A percentile compares a stretch with the other conserved stretches of the same genome.
Conservation (phyloP, 2,888 invertebrate genomes). For the Phyto melanocephala region DNA sequence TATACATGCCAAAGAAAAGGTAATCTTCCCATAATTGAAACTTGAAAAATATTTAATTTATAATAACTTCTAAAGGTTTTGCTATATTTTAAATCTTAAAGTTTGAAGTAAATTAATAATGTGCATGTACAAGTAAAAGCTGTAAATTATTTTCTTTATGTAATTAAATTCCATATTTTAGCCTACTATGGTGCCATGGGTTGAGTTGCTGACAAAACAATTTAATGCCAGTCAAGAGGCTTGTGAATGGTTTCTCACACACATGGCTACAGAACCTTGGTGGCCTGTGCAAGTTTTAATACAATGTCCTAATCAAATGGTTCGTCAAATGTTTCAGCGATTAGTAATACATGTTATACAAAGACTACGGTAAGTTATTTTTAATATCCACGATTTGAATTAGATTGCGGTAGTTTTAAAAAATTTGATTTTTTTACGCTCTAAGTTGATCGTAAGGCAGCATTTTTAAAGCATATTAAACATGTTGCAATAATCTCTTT, state of each 20-base stretch:
- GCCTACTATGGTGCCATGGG: conserved; percentile 98
- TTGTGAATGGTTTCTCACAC: conserved; percentile 94
- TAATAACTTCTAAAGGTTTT: neutral
- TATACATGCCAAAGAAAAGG: conserved; percentile 98
- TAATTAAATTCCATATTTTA: conserved; percentile 77
- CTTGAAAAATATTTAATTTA: conserved; percentile 12
- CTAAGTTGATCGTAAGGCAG: too few relatives aligned
- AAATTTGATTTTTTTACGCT: too few relatives aligned
- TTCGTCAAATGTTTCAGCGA: conserved; percentile 97
- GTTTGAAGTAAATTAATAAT: neutral
- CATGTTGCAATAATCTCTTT: too few relatives aligned
- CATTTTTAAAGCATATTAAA: too few relatives aligned
- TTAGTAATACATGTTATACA: conserved; percentile 96
- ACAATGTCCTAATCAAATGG: conserved; percentile 98
- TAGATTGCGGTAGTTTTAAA: too few relatives aligned
- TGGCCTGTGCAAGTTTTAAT: conserved; percentile 97
- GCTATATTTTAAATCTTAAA: too few relatives aligned
- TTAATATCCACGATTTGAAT: neutral
- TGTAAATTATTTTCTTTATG: too few relatives aligned
- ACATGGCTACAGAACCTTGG: conserved; percentile 96
- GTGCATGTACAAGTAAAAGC: too few relatives aligned
- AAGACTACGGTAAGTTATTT: conserved; percentile 84
- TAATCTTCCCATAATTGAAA: conserved; percentile 74
- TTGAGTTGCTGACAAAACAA: conserved; percentile 95
- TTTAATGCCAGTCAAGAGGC: conserved; percentile 94